A percentile compares a stretch with the other conserved stretches of the same genome.
Evolutionary conservation across 2,888 invertebrate genomes (phyloP).

Genomic region (Chouioia cunea): DNA sequence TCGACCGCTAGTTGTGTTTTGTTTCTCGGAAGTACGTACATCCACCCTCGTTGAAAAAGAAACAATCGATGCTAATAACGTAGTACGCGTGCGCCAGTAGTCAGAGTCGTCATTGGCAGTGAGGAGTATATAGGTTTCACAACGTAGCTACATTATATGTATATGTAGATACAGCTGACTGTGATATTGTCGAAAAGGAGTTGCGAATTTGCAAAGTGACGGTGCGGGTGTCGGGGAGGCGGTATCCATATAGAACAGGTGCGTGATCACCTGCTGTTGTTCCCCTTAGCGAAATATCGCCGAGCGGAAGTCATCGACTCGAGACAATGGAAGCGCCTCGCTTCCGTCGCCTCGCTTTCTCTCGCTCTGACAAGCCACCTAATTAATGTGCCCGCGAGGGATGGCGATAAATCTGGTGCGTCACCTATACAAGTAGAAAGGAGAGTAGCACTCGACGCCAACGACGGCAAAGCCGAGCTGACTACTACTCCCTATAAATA

Average conservation of each 20-base stretch:
- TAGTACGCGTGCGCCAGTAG: neutral
- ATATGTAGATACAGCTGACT: neutral
- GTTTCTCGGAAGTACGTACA: slow-evolving; percentile 16
- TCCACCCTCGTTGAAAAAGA: slow-evolving; percentile 1
- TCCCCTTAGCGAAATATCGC: slow-evolving; percentile 56
- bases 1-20: neutral
- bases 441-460: neutral
- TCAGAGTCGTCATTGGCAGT: neutral
- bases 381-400: slow-evolving; percentile 34
- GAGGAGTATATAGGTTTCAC: slow-evolving; percentile 5
- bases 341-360: slow-evolving; percentile 20
- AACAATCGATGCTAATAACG: slow-evolving; percentile 26
- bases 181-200: slow-evolving; percentile 32
- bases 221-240: too few species aligned
- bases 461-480: neutral
- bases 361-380: slow-evolving; percentile 28
- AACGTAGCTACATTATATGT: neutral
- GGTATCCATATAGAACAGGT: slow-evolving; percentile 49
- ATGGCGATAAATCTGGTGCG: slow-evolving; percentile 32
- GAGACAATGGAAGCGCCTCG: slow-evolving; percentile 23
- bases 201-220: slow-evolving; percentile 25
- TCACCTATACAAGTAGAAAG: slow-evolving; percentile 11
- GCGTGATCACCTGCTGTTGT: slow-evolving; percentile 62
- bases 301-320: slow-evolving; percentile 54
- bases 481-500: slow-evolving; percentile 24